A percentile compares a stretch with the other conserved stretches of the same genome.
Conservation (phyloP, 2,113 vertebrate genomes). For the Spheniscus mendiculus region DNA sequence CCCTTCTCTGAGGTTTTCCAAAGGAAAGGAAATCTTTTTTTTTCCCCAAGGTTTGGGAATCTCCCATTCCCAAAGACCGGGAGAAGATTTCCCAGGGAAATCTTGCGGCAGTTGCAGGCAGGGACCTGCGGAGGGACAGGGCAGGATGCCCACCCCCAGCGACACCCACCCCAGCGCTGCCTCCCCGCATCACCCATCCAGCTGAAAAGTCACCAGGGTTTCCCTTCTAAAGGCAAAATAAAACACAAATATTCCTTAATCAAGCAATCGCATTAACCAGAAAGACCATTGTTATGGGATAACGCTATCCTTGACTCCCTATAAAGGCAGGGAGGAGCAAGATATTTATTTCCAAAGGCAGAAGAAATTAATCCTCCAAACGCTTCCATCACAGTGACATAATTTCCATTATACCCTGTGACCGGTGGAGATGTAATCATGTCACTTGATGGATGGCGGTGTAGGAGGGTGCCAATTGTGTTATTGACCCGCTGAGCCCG, state of each 20-base stretch:
- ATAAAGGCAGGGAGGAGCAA: background rate
- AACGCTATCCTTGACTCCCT: background rate
- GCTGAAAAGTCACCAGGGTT: background rate
- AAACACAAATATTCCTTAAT: background rate
- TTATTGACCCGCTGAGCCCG: background rate
- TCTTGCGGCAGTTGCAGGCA: background rate
- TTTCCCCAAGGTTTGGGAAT: background rate
- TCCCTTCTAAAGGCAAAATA: background rate
- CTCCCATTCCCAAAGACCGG: background rate
- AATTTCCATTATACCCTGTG: background rate
- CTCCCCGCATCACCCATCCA: background rate
- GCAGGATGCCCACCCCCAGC: background rate
- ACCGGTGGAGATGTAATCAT: background rate
- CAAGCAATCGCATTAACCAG: background rate
- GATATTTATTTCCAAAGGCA: background rate
- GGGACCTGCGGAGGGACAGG: background rate
- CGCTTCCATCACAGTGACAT: background rate
- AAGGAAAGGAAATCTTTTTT: background rate
- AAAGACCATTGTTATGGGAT: background rate
- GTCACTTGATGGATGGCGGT: background rate
- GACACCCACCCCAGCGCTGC: background rate
- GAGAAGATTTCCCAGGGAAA: background rate
- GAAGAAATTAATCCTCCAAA: background rate
- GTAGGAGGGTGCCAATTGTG: background rate
- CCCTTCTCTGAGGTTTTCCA: background rate